Evolutionary conservation across 2,113 vertebrate genomes (phyloP), one percentile per base, ranked within the genome.

Genomic region (Opisthocomus hoazin): DNA sequence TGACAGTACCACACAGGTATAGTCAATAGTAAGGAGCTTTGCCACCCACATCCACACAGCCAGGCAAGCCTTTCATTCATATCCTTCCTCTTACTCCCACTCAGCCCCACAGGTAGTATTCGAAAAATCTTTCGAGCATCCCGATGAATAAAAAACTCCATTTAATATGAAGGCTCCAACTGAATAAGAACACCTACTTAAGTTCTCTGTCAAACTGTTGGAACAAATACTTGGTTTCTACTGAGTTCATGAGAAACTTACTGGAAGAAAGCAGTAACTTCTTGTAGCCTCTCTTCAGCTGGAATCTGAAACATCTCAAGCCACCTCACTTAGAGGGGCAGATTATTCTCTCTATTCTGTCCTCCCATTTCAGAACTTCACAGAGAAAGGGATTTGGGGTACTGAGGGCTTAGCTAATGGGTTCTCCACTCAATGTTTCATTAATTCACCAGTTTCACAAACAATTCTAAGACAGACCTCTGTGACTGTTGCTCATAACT

Each of bases 41-140:
- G 65, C 82, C 82, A 92, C 82, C 83, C 83, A 86, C 71, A 78
- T 66, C 29, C 64, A 41, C 24, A 51, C 27, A 90, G 68, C 19
- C 76, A 93, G 76, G 8, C 63, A 93, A 90, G 45, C 21, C 48
- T 78, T 90, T 71, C 90, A 92, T 96, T 96, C 86, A 76, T 30
- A 73, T 48, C 32, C 65, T 76, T 91, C 89, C 56, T 78, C 36
- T 93, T 57, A 78, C 88, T 84, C 85, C 69, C 53, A 94, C 84
- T 87, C 69, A 92, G 51, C 43, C 39, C 53, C 36, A 89, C 50
- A 89, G 79, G 51, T 56, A 92, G 88, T 45, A 54, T n/a, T 82
- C 1, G 5, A 92, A 94, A 93, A 90, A 75, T 32, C 73, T 71
- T 89, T 39, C n/a, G 68, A 63, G 45, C 53, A 87, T 68, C 36